Evolutionary conservation across 2,888 invertebrate species (phyloP), one percentile per base, ranked within the genome.

Genomic region (Tanypteryx hageni): DNA sequence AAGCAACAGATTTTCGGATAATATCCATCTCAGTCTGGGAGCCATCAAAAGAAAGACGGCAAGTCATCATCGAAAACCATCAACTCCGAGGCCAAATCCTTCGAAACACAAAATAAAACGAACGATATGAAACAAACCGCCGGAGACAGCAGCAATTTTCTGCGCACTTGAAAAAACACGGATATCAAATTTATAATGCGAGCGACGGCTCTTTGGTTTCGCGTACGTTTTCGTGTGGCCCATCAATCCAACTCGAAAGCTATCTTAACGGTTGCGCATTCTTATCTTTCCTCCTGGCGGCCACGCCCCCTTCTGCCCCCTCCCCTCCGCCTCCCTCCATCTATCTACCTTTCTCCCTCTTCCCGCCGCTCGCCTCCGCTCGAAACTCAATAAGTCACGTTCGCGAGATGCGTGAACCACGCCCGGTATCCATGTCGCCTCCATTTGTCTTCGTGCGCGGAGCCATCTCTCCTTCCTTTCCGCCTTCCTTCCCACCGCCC

Each of bases 371-470:
- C 16, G 7, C 68, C 18, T 27, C 13, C 76, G 27, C 27, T 10
- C 22, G 76, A 76, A 76, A 76, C 76, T 76, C 76, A 76, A 76
- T 76, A 76, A 76, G 76, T 76, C 76, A 76, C 76, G 76, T 27
- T 76, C 76, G 22, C 13, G 76, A 68, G 68, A 68, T 68, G 68
- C 68, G 68, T 27, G 76, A 76, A 27, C 76, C 76, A 76, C 76
- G 76, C 76, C 76, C 76, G 76, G 76, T 76, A 76, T 76, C 76
- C 76, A 27, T 76, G 76, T 76, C 76, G 22, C 22, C 76, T 76
- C 22, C 76, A 76, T 76, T 76, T 76, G 76, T 76, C 76, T 76
- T 76, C 76, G 22, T 10, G 76, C 27, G 76, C 76, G 13, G 76
- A 76, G 22, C 27, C 76, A 76, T 76, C 76, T 76, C 9, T 27